Percentiles rank a stretch among this genome's conserved stretches.
These are phyloP conservation scores for Sorex araneus DNA, from an alignment of 2,113 vertebrate species.

Conservation along the genomic window DNA sequence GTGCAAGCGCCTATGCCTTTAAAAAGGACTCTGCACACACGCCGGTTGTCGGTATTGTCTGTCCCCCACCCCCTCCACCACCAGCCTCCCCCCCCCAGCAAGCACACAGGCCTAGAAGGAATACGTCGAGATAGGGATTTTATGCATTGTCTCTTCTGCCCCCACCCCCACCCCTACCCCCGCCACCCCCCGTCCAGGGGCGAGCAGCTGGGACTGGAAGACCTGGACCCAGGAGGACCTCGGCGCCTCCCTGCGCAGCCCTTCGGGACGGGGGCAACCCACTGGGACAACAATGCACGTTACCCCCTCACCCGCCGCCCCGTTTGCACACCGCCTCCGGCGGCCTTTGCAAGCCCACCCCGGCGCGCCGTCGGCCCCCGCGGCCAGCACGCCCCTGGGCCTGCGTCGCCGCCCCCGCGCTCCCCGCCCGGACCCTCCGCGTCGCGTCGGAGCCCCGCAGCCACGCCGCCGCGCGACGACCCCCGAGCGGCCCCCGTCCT, in stretches of 20 bases:
- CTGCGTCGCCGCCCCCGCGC: slow-evolving; percentile 26
- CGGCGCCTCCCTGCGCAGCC: not conserved
- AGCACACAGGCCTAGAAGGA: slow-evolving; percentile 64
- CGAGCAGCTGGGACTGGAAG: slow-evolving; percentile 18
- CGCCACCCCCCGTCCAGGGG: too few relatives aligned
- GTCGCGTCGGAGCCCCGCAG: slow-evolving; percentile 7
- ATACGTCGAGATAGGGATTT: slow-evolving; percentile 31
- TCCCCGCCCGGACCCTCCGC: slow-evolving; percentile 48
- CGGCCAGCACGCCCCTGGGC: slow-evolving; percentile 28
- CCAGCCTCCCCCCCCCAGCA: not conserved
- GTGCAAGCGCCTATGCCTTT: too few relatives aligned
- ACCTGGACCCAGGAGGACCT: slow-evolving; percentile 62
- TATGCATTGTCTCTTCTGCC: slow-evolving; percentile 10
- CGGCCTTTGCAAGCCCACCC: not conserved
- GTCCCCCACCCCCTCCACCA: too few relatives aligned
- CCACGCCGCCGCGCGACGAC: slow-evolving; percentile 59
- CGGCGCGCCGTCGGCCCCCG: not conserved
- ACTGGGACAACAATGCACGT: slow-evolving; percentile 53
- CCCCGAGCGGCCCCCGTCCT: not conserved
- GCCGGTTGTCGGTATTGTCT: too few relatives aligned
- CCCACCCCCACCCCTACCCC: too few relatives aligned
- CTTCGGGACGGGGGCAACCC: not conserved
- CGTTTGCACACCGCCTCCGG: slow-evolving; percentile 35
- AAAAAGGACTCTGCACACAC: too few relatives aligned
- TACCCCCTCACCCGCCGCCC: slow-evolving; percentile 24